Conservation (phyloP, 2,888 invertebrate species). For the Apodemia mormo region DNA sequence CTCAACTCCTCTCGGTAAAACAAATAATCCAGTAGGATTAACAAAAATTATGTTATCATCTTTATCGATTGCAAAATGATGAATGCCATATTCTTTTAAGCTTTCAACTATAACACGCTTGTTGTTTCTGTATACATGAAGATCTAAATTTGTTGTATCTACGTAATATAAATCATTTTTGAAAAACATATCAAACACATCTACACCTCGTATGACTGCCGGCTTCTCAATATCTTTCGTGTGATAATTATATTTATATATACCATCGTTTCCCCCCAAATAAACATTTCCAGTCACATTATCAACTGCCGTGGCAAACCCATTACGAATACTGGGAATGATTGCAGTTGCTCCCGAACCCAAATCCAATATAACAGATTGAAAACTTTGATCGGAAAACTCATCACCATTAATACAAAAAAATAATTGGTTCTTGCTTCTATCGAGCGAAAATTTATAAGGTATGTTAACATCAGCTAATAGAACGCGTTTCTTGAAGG, state of each 20-base stretch:
- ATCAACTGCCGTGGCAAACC: conserved; percentile 61
- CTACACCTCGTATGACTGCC: conserved; percentile 47
- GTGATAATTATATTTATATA: conserved; percentile 52
- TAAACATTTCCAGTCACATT: conserved; percentile 49
- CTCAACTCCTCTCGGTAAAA: conserved; percentile 43
- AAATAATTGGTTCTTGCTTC: conserved; percentile 49
- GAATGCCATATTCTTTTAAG: conserved; percentile 48
- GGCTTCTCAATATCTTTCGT: conserved; percentile 47
- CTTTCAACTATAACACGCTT: conserved; percentile 40
- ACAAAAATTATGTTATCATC: conserved; percentile 50
- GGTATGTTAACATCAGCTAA: conserved; percentile 59
- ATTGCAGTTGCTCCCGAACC: conserved; percentile 45
- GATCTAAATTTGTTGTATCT: conserved; percentile 53
- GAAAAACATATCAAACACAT: conserved; percentile 60
- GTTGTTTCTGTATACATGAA: conserved; percentile 45
- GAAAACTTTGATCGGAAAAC: conserved; percentile 61
- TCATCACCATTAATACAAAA: conserved; percentile 65
- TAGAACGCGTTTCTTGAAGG: conserved; percentile 49
- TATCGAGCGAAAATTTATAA: conserved; percentile 55
- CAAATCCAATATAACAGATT: conserved; percentile 54
- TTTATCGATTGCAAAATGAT: conserved; percentile 52
- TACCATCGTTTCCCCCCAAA: conserved; percentile 62
- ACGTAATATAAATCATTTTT: conserved; percentile 53
- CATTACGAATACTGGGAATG: conserved; percentile 57
- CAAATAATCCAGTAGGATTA: conserved; percentile 49